Base-by-base conservation (phyloP, 2,797 vertebrate genomes). In the Enteromius treurensis region DNA sequence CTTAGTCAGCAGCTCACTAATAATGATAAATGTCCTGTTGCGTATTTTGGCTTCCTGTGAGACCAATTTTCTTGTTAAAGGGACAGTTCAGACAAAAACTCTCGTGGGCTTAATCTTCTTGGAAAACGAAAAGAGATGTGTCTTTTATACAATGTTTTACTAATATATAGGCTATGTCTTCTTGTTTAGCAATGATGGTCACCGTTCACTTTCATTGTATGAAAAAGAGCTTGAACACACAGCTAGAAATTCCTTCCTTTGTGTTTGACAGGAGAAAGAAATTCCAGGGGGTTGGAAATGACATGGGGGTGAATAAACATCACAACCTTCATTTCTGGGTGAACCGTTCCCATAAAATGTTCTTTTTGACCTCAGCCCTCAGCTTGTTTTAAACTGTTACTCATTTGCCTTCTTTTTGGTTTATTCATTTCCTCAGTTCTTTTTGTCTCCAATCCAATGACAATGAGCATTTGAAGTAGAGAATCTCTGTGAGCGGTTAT, bases 1-100 rank as follows among this genome's bases (percentile, higher is more conserved):
- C n/a, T 9, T 15, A 55, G 17, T 68, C 81, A 58, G 80, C 62
- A 42, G n/a, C n/a, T 68, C 62, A 40, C 60, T 68, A 77, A 82
- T 23, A 55, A 26, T 77, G 60, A 68, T 69, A 69, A 42, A 69
- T 40, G 19, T 69, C 51, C 37, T 1, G 10, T 53, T 29, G 62
- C 15, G 29, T 40, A 14, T 82, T 74, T 65, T 49, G 23, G 3
- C 11, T 45, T 60, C 11, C 40, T 53, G 29, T 29, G 26, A 34
- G 37, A n/a, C 9, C 6, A 34, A 8, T 82, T 67, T 75, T 67
- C 10, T 45, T 76, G 19, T 76, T 32, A 77, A 77, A 77, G 7
- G 13, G 4, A 42, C 11, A 58, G 26, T 32, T 73, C 9, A 40
- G 37, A 13, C 26, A 32, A 8, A 71, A 17, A 68, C 34, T 29